Evolutionary conservation across 2,113 vertebrate species (phyloP).

Genomic region (Atractosteus spatula): DNA sequence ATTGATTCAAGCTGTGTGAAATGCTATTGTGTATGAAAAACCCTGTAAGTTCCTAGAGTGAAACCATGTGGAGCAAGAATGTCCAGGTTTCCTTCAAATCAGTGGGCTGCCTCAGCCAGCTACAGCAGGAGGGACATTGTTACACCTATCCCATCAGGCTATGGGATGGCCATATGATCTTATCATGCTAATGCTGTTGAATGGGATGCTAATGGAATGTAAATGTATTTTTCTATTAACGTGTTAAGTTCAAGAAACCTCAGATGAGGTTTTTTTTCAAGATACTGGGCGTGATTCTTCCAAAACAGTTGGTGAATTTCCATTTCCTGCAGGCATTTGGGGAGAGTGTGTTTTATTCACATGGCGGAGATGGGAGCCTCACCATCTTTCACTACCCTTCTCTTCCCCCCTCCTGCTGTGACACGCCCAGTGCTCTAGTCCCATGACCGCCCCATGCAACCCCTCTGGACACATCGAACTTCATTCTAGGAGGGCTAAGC

Average conservation of each 20-base stretch:
- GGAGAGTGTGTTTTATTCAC: too few relatives aligned
- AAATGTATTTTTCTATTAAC: not conserved
- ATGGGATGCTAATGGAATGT: conserved; percentile 3
- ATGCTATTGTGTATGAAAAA: too few relatives aligned
- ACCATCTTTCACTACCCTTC: too few relatives aligned
- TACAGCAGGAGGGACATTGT: not conserved
- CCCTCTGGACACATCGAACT: too few relatives aligned
- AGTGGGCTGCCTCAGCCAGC: not conserved
- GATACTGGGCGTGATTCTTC: not conserved
- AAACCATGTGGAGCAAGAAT: not conserved
- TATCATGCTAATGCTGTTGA: conserved; percentile 7
- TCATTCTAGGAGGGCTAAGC: too few relatives aligned
- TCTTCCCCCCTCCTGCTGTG: too few relatives aligned
- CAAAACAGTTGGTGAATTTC: not conserved
- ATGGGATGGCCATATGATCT: not conserved
- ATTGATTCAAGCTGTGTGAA: too few relatives aligned
- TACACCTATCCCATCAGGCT: conserved; percentile 1
- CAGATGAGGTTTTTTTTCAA: not conserved
- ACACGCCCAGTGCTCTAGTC: too few relatives aligned
- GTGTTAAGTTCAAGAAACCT: not conserved
- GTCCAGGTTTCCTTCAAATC: not conserved
- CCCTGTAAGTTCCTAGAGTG: too few relatives aligned
- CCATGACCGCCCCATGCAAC: too few relatives aligned
- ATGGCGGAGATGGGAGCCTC: too few relatives aligned
- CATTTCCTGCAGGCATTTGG: not conserved